phyloP scores from a whole-genome alignment of 2,797 vertebrate genomes.

The Scyliorhinus canicula region DNA sequence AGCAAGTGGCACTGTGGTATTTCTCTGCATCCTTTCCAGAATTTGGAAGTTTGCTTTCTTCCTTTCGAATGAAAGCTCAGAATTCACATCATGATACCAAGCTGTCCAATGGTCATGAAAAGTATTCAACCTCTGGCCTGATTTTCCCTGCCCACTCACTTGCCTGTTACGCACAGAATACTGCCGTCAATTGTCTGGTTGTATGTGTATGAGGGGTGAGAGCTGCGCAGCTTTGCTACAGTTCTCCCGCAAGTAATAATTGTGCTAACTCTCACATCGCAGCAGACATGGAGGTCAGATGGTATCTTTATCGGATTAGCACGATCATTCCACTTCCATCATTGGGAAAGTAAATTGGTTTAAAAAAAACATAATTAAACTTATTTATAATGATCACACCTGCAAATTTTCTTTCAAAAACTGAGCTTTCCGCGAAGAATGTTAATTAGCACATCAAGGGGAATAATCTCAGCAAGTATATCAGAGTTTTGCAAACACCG shows the following conservation, averaged over 20 bases:
- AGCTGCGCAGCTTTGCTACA: not conserved
- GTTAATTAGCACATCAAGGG: not conserved
- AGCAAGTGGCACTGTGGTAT: not conserved
- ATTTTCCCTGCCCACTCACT: not conserved
- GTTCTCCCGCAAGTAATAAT: not conserved
- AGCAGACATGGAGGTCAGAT: not conserved
- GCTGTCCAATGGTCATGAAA: not conserved
- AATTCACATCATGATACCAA: not conserved
- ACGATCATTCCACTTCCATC: not conserved
- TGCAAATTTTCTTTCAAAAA: not conserved
- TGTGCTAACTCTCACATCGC: not conserved
- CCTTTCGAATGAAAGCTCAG: not conserved
- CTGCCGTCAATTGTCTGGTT: not conserved
- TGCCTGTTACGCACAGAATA: not conserved
- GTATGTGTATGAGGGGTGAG: not conserved
- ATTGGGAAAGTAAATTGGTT: not conserved
- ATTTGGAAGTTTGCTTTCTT: not conserved
- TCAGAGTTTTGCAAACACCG: not conserved
- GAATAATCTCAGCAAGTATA: not conserved
- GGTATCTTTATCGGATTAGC: not conserved
- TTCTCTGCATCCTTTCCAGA: not conserved
- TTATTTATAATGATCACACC: not conserved
- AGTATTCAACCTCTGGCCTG: not conserved
- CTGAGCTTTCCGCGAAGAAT: not conserved
- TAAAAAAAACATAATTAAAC: not conserved